Evolutionary conservation across 2,888 invertebrate genomes (phyloP), one percentile per base, ranked within the genome.

Genomic region (Siphonodentalium dalli): DNA sequence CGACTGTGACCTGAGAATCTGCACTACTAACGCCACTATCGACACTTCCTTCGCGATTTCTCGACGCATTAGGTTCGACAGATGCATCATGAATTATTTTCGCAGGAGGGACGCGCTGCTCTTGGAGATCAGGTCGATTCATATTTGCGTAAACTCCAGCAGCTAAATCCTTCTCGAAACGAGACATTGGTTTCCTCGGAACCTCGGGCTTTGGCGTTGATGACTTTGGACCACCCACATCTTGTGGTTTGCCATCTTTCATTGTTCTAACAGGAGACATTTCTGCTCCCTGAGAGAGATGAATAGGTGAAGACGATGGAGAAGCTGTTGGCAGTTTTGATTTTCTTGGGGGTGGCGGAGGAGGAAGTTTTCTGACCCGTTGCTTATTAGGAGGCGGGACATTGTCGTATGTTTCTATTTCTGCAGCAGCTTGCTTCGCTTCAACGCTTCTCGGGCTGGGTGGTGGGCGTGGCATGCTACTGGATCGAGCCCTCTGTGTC

Each of bases 271-370:
- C 28, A 29, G 49, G 40, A 23, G 47, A 43, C 33, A 38, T 15
- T 5, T 18, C n/a, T 20, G 33, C 24, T 23, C 50, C 50, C 18
- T 42, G 42, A 13, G 34, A n/a, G n/a, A 15, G 20, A 26, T 27
- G 27, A 21, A 61, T 62, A 20, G 64, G 58, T 33, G 56, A 57
- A 41, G 57, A 61, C 7, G 61, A 55, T 18, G 61, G 54, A n/a
- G 56, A 35, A 7, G 59, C 58, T 11, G 66, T 63, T 13, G 69
- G 62, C 13, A 68, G 53, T 31, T n/a, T n/a, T n/a, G n/a, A n/a
- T 46, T 68, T 75, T 34, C 77, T 57, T 1, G 77, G 78, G 11
- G 79, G 78, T 21, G 79, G 78, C 4, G 79, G 79, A 9, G 79
- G 78, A 2, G 78, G 79, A 26, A 72, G 65, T 52, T 72, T 76